Evolutionary conservation across 2,888 invertebrate genomes (phyloP).

Genomic region (Nomada ferruginata): DNA sequence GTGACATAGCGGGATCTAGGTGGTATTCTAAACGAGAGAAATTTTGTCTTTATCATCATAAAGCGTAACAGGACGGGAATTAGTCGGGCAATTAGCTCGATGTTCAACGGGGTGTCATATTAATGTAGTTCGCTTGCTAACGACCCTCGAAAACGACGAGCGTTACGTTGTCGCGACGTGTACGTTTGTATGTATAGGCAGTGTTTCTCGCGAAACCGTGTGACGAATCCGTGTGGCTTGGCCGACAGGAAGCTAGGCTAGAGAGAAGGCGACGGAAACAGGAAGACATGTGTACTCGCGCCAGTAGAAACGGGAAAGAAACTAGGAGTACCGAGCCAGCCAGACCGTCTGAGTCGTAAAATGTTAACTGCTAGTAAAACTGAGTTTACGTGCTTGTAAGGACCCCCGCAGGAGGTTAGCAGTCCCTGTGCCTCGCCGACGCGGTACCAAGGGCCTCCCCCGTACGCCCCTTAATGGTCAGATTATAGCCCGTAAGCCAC

Average conservation of each 20-base stretch:
- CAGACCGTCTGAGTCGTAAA: constrained; percentile 83
- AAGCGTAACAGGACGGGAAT: constrained; percentile 49
- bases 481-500: constrained; percentile 80
- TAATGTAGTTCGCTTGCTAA: constrained; percentile 73
- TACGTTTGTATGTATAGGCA: constrained; percentile 39
- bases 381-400: constrained; percentile 84
- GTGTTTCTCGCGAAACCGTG: constrained; percentile 41
- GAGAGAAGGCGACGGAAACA: constrained; percentile 35
- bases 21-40: constrained; percentile 28
- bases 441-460: constrained; percentile 69
- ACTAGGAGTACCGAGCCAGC: constrained; percentile 60
- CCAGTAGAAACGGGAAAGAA: constrained; percentile 29
- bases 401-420: constrained; percentile 78
- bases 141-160: constrained; percentile 67
- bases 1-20: too few relatives aligned
- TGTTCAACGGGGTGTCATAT: constrained; percentile 76
- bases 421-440: constrained; percentile 62
- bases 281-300: constrained; percentile 22
- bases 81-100: constrained; percentile 72
- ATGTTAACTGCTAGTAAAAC: constrained; percentile 84
- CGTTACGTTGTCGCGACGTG: constrained; percentile 51
- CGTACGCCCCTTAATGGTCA: constrained; percentile 78
- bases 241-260: constrained; percentile 33
- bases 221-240: constrained; percentile 35
- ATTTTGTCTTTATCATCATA: constrained; percentile 15